Base-by-base conservation (phyloP, 2,888 invertebrate genomes). In the Plebejus argus region DNA sequence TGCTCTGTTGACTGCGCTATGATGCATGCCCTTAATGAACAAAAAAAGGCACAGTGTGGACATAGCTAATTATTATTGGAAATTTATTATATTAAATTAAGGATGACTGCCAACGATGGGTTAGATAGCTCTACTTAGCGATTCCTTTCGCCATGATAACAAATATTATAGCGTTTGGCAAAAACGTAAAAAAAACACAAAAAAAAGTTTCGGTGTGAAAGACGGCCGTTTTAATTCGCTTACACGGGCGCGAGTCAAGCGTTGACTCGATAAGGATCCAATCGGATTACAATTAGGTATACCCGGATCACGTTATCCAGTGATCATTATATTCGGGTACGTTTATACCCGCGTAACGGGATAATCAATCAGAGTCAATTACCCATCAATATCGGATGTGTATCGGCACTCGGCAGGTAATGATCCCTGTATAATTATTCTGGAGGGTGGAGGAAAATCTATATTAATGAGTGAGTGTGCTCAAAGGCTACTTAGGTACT, bases 281-380 rank as follows among this genome's bases (percentile, higher is more conserved):
- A 66, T 15, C 28, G 66, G 66, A 66, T 66, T 66, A 66, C 66
- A 66, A 66, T 66, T 66, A n/a, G n/a, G n/a, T n/a, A 66, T 33
- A 66, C 28, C 66, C 66, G 66, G 66, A 28, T 66, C 12, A 15
- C 28, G 66, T 66, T 18, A 66, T 66, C 66, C 66, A 28, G 66
- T 33, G 66, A 66, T 66, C 66, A 66, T 66, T 66, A 18, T 66
- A 66, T 28, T 23, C 61, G 61, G 61, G 61, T 23, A 20, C 23
- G 61, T 23, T 23, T 23, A 61, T 66, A 33, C 7, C 66, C 20
- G 66, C 15, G 15, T 33, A 66, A 18, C 28, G 28, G 66, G 28
- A 33, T 66, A 66, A 28, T 66, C 28, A 66, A 66, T 66, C 66
- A 66, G 18, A 66, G 28, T 66, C 15, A 66, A 66, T 66, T 66